A percentile compares a stretch with the other conserved stretches of the same genome.
phyloP scores from a whole-genome alignment of 2,113 vertebrate genomes.

The Eurystomus gularis region DNA sequence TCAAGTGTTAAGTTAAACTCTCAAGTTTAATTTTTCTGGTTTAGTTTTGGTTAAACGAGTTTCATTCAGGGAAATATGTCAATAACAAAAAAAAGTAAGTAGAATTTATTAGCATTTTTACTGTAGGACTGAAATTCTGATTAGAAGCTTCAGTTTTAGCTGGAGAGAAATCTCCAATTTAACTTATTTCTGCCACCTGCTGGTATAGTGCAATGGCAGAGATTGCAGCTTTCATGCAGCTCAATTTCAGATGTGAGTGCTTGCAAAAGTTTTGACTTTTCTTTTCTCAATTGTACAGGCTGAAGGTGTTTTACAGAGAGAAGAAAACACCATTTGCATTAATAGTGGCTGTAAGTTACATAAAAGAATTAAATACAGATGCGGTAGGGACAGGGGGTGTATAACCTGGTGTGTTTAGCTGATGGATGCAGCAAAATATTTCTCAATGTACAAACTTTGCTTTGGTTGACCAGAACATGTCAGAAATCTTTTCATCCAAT shows the following conservation, averaged over 20 bases:
- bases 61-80: not conserved
- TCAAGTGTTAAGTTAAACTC: too few species aligned
- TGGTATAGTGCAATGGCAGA: not conserved
- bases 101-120: not conserved
- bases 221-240: accelerated
- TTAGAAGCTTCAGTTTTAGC: not conserved
- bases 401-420: not conserved
- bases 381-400: not conserved
- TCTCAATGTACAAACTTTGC: accelerated
- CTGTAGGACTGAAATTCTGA: not conserved
- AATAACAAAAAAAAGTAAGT: not conserved
- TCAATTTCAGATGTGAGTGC: not conserved
- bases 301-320: conserved; percentile 58
- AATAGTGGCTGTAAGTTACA: conserved; percentile 19
- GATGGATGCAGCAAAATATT: not conserved
- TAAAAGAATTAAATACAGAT: not conserved
- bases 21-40: not conserved
- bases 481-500: not conserved
- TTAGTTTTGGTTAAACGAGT: not conserved
- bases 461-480: not conserved
- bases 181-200: not conserved
- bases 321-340: conserved; percentile 55
- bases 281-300: not conserved
- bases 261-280: not conserved
- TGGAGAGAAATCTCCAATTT: not conserved